Evolutionary conservation across 2,113 vertebrate species (phyloP).

Genomic region (Sturnira hondurensis): DNA sequence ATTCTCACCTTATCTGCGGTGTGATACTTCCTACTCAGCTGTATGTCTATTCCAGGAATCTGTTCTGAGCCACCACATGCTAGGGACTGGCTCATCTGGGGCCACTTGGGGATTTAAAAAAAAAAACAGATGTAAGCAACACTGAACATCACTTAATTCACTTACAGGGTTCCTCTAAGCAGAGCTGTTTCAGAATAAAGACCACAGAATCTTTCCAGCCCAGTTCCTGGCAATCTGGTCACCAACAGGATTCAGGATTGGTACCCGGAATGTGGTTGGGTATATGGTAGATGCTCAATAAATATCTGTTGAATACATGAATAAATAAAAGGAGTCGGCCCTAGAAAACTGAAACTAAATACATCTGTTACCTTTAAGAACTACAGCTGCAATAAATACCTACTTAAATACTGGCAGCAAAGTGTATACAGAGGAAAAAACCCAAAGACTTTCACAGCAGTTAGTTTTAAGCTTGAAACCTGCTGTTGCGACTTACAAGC

Average conservation of each 20-base stretch:
- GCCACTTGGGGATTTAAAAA: slow-evolving; percentile 61
- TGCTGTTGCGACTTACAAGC: neutral
- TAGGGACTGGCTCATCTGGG: slow-evolving; percentile 44
- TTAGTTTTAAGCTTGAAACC: slow-evolving; percentile 14
- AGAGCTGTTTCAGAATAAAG: neutral
- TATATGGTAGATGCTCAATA: neutral
- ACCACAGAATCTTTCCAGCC: neutral
- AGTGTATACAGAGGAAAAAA: too few species aligned
- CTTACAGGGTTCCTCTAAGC: neutral
- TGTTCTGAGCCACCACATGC: slow-evolving; percentile 59
- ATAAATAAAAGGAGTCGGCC: slow-evolving; percentile 11
- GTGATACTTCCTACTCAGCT: slow-evolving; percentile 68
- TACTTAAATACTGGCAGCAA: neutral
- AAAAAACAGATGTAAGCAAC: slow-evolving; percentile 28
- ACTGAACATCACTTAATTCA: neutral
- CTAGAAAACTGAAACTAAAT: slow-evolving; percentile 13
- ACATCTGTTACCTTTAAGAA: slow-evolving; percentile 9
- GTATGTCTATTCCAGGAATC: slow-evolving; percentile 55
- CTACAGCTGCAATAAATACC: neutral
- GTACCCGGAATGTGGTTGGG: neutral
- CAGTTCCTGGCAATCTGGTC: neutral
- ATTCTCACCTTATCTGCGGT: slow-evolving; percentile 76
- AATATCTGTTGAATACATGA: neutral
- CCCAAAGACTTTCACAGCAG: neutral
- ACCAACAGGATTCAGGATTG: neutral